Conservation (phyloP, 2,888 invertebrate genomes). For the Subacronicta megacephala region DNA sequence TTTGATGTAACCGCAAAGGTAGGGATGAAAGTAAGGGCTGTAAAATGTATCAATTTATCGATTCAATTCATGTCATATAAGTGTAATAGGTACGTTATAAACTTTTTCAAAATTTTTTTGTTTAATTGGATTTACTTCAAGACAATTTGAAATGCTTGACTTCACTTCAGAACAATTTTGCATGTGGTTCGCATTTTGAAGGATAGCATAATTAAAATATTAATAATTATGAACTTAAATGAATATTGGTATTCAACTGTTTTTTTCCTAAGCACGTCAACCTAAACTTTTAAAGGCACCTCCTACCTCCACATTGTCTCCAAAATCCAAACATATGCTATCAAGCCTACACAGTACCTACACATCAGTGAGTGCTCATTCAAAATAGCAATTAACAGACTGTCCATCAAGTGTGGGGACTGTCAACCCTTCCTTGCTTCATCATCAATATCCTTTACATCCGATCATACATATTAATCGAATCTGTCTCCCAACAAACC, state of each 20-base stretch:
- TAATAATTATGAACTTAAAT: too few relatives aligned
- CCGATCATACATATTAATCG: conserved; percentile 58
- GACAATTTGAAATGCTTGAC: background rate
- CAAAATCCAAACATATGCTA: conserved; percentile 33
- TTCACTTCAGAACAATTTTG: background rate
- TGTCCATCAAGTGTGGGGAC: conserved; percentile 64
- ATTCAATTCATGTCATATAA: too few relatives aligned
- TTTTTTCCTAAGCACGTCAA: background rate
- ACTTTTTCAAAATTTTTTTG: background rate
- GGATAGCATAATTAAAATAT: too few relatives aligned
- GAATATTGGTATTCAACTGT: background rate
- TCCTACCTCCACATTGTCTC: background rate
- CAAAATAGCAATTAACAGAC: conserved; percentile 68
- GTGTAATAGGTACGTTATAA: background rate
- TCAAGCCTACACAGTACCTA: conserved; percentile 19
- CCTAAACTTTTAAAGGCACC: background rate
- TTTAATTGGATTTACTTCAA: background rate
- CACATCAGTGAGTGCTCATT: conserved; percentile 51
- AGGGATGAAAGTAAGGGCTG: conserved; percentile 3
- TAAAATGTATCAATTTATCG: too few relatives aligned
- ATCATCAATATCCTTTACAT: conserved; percentile 65
- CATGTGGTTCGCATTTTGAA: background rate
- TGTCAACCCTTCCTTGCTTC: conserved; percentile 51
- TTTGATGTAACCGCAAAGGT: conserved; percentile 3
- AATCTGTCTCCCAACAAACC: conserved; percentile 58